Conservation (phyloP, 2,888 invertebrate species). For the Carpatolechia fugitivella region DNA sequence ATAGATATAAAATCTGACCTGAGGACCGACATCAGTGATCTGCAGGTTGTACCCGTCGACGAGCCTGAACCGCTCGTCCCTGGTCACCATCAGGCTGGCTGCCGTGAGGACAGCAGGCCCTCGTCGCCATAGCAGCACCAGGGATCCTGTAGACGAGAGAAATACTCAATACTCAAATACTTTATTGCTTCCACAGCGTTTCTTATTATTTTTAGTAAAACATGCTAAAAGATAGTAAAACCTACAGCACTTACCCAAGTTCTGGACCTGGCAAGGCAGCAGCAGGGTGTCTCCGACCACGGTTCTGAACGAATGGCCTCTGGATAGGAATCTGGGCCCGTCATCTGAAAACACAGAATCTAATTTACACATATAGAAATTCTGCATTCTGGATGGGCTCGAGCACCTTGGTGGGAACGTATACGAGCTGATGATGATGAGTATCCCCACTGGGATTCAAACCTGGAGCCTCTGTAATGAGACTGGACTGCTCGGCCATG, state of each 20-base stretch:
- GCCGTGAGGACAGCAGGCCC: conserved; percentile 85
- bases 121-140: conserved; percentile 83
- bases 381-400: too few relatives aligned
- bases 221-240: neutral
- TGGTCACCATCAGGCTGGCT: conserved; percentile 84
- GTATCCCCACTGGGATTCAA: too few relatives aligned
- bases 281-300: conserved; percentile 88
- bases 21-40: conserved; percentile 84
- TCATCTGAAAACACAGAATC: conserved; percentile 54
- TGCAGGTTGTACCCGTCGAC: conserved; percentile 85
- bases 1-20: too few relatives aligned
- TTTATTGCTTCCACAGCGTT: too few relatives aligned
- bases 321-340: conserved; percentile 85
- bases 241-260: neutral
- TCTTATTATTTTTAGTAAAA: neutral
- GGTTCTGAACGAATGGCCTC: conserved; percentile 87
- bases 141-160: too few relatives aligned
- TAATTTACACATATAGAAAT: conserved; percentile 9
- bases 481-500: neutral
- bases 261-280: conserved; percentile 87
- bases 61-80: conserved; percentile 82
- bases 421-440: too few relatives aligned
- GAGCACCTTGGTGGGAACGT: too few relatives aligned
- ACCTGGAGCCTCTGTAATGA: too few relatives aligned
- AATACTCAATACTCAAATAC: too few relatives aligned